Base-by-base conservation (phyloP, 2,113 vertebrate genomes). In the Sus scrofa region DNA sequence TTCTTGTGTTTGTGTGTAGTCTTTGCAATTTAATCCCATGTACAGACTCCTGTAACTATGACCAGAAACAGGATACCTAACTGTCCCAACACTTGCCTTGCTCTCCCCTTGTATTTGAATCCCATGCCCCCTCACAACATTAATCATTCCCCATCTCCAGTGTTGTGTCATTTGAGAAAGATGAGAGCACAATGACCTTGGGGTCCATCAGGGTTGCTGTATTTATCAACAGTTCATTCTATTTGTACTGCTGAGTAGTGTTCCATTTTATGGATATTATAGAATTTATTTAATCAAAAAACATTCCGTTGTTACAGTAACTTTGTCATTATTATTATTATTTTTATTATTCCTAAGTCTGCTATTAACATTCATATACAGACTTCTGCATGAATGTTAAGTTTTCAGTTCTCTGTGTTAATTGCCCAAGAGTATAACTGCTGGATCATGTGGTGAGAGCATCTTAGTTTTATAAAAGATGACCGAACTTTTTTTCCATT, bases 401-500 rank as follows among this genome's bases (percentile, higher is more conserved):
- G 9, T 71, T 96, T 84, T 90, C 71, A 39, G 7, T 85, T 96
- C 9, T 74, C 30, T 73, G 10, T 87, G 60, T 65, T 85, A 54
- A 73, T 19, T 79, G 22, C 7, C 27, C 15, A 73, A 77, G 52
- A 93, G 11, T 86, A 9, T 63, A 34, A 92, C 60, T 94, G 54
- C 19, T 85, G 26, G 15, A 22, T 74, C 24, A 82, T 26, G 18
- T 82, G 5, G 1, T 60, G 77, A 94, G 14, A n/a, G 4, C 20
- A 26, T 87, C 39, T 75, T 71, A 32, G 20, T 95, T 83, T 89
- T 65, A 90, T 7, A 92, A 79, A 70, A 94, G 50, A 77, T 26
- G 58, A 62, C 1, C 4, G 78, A 95, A 93, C 14, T 78, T 52
- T 62, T 96, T 95, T 96, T 92, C 32, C 39, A 18, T 1, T 82